phyloP scores from a whole-genome alignment of 2,113 vertebrate genomes.

The Pithys albifrons region DNA sequence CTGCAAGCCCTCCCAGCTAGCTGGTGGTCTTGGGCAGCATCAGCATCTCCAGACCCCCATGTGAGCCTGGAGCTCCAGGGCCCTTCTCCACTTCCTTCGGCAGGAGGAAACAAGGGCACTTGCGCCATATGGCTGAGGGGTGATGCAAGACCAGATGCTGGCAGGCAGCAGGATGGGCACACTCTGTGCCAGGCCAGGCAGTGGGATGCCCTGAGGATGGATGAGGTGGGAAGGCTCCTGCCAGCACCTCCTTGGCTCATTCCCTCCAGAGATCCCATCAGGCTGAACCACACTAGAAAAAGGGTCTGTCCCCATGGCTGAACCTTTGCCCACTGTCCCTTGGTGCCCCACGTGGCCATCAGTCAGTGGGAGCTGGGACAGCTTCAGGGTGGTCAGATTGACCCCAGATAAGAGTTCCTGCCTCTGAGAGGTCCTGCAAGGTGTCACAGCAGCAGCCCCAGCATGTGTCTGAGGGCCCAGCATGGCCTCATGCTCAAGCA shows the following conservation, averaged over 20 bases:
- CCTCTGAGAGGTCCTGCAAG: rapidly evolving
- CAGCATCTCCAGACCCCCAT: not conserved
- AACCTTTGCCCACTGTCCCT: not conserved
- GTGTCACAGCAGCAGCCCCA: not conserved
- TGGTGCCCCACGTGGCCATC: not conserved
- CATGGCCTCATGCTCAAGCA: not conserved
- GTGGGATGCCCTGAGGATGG: not conserved
- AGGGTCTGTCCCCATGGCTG: not conserved
- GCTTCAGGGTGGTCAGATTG: not conserved
- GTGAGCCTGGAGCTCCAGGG: not conserved
- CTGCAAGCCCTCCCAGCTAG: not conserved
- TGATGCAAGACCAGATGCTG: slow-evolving; percentile 50
- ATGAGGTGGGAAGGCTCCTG: not conserved
- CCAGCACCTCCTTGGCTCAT: not conserved
- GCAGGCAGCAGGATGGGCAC: not conserved
- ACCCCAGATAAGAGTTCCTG: not conserved
- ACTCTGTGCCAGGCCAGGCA: not conserved
- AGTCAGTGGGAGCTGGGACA: not conserved
- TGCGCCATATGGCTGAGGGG: not conserved
- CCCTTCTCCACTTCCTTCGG: not conserved
- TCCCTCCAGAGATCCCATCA: not conserved
- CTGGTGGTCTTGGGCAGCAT: not conserved
- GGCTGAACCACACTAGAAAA: not conserved
- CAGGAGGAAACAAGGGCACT: not conserved
- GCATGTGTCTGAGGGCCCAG: not conserved